Percentiles rank a stretch among this genome's conserved stretches.
Evolutionary conservation across 2,797 vertebrate genomes (phyloP).

Genomic region (Neosalanx taihuensis): DNA sequence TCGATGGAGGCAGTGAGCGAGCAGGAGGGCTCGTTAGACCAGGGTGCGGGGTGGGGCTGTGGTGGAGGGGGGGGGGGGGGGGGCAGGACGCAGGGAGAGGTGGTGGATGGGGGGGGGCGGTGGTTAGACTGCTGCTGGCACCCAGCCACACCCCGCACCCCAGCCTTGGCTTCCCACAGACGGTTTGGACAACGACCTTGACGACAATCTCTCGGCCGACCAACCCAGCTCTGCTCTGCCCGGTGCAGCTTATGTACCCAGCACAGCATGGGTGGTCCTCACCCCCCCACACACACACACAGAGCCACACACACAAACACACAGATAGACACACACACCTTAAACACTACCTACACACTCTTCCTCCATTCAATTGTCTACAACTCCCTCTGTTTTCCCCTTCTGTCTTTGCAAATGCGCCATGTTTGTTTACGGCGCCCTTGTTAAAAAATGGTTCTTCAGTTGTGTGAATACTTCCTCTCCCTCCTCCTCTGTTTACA

Average conservation of each 20-base stretch:
- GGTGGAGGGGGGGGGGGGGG: background rate
- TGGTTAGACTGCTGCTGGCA: conserved; percentile 63
- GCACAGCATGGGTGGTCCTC: conserved; percentile 71
- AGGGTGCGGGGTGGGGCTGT: background rate
- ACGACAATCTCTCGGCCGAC: conserved; percentile 57
- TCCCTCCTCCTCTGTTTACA: conserved; percentile 12
- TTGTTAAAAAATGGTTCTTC: conserved; percentile 24
- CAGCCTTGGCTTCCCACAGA: conserved; percentile 59
- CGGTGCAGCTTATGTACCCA: conserved; percentile 28
- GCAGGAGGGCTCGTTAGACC: no score
- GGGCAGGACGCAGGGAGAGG: conserved; percentile 7
- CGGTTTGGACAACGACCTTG: conserved; percentile 65
- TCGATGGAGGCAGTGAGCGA: no score
- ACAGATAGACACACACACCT: background rate
- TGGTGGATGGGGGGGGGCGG: background rate
- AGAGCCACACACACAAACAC: conserved; percentile 9
- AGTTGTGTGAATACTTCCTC: conserved; percentile 21
- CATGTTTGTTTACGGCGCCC: conserved; percentile 38
- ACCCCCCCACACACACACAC: conserved; percentile 38
- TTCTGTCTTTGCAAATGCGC: conserved; percentile 28
- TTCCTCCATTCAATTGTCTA: conserved; percentile 10
- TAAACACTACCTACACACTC: background rate
- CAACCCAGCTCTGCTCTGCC: conserved; percentile 39
- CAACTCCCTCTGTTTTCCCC: conserved; percentile 10
- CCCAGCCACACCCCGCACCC: conserved; percentile 51